A percentile compares a stretch with the other conserved stretches of the same genome.
Evolutionary conservation across 53 echinoderm and acorn worm genomes (phyloP).

Genomic region (Apostichopus leukothele): DNA sequence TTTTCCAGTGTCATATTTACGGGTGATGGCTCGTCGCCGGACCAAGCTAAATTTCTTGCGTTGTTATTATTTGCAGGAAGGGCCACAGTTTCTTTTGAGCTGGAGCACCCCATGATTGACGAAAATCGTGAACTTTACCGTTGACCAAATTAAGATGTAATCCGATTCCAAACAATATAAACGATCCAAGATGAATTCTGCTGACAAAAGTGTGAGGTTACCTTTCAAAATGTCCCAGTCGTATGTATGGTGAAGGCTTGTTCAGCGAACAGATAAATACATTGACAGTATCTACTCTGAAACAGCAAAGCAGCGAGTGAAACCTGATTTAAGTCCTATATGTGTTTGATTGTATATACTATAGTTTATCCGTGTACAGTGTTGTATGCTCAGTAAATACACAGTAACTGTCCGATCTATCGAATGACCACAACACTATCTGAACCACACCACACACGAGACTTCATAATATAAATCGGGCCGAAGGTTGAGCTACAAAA

Average conservation of each 20-base stretch:
- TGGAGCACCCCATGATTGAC: slow-evolving; percentile 62
- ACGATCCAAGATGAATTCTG: no score
- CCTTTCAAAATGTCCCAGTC: background rate
- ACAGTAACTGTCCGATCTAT: background rate
- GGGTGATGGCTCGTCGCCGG: slow-evolving; percentile 11
- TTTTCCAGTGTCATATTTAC: slow-evolving; percentile 8
- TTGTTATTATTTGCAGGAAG: slow-evolving; percentile 31
- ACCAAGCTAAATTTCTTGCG: slow-evolving; percentile 52
- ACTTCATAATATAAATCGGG: background rate
- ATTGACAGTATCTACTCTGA: no score
- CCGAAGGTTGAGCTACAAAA: slow-evolving; percentile 9
- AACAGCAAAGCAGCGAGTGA: no score
- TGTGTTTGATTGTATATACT: no score
- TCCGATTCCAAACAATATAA: no score
- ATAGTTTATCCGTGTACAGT: no score
- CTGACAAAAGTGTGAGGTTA: no score
- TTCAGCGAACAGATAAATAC: background rate
- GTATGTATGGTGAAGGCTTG: background rate
- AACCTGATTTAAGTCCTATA: no score
- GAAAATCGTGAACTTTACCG: background rate
- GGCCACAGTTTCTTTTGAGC: slow-evolving; percentile 56
- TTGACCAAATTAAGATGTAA: no score
- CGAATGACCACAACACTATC: slow-evolving; percentile 16
- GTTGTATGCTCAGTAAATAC: no score
- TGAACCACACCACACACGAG: background rate